A percentile compares a stretch with the other conserved stretches of the same genome.
Evolutionary conservation across 2,888 invertebrate species (phyloP).

Genomic region (Meteorus colon): DNA sequence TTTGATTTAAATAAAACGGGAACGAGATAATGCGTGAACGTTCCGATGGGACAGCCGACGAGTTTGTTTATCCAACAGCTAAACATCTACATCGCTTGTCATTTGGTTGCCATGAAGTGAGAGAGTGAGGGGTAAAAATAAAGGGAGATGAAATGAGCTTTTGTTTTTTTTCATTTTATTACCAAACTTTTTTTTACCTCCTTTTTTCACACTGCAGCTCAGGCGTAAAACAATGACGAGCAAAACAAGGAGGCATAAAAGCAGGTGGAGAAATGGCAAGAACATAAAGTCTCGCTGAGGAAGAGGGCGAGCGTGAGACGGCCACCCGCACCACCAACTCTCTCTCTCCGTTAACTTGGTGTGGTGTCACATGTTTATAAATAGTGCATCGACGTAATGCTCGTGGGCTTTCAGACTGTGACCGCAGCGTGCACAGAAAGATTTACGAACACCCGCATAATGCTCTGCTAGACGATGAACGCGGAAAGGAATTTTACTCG

Average conservation of each 20-base stretch:
- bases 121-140: constrained; percentile 21
- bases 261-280: constrained; percentile 38
- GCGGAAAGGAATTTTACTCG: constrained; percentile 66
- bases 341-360: constrained; percentile 52
- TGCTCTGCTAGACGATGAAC: constrained; percentile 57
- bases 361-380: constrained; percentile 71
- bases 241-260: constrained; percentile 25
- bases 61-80: constrained; percentile 42
- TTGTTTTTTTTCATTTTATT: constrained; percentile 33
- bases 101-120: constrained; percentile 44
- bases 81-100: constrained; percentile 40
- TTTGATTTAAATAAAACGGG: constrained; percentile 35
- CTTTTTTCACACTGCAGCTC: not conserved
- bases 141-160: constrained; percentile 27
- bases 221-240: constrained; percentile 15
- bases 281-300: constrained; percentile 41
- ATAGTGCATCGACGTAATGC: constrained; percentile 71
- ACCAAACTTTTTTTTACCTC: constrained; percentile 14
- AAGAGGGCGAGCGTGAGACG: constrained; percentile 41
- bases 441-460: constrained; percentile 64
- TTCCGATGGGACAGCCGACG: constrained; percentile 31
- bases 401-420: constrained; percentile 53
- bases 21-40: constrained; percentile 29
- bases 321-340: constrained; percentile 61
- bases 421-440: constrained; percentile 60